Base-by-base conservation (phyloP, 2,113 vertebrate genomes). In the Brachypteracias leptosomus region DNA sequence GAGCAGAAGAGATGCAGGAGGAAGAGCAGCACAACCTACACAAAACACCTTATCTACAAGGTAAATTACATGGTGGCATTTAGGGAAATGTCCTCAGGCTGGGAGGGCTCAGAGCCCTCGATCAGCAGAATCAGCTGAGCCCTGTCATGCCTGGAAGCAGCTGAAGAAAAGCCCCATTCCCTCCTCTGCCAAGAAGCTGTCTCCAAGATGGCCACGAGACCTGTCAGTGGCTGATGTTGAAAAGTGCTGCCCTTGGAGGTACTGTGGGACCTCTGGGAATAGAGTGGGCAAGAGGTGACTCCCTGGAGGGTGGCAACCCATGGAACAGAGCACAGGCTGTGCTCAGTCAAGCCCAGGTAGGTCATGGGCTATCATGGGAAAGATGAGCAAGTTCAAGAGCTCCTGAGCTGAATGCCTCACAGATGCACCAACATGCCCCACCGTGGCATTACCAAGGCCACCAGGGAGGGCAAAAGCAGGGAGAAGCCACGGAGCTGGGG, bases 231-330 rank as follows among this genome's bases (percentile, higher is more conserved):
- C 47, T 76, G 73, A 31, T 10, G 35, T 1, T 54, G 63, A 54
- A 26, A 75, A 54, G 57, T 0, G 1, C 33, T 46, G 55, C 46
- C 49, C 77, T 89, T 0, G 0, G 51, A 57, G 15, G 26, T 33
- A 57, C 57, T n/a, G 4, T 0, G 0, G 26, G 16, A 15, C 26
- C 38, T 46, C n/a, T 1, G 5, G 29, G 49, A 92, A 54, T 28
- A 59, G 9, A 38, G 36, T 0, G 11, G 77, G 44, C 3, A 0
- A 3, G 8, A 59, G 13, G 10, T 35, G 44, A 28, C 51, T 33
- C 19, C 8, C 25, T 3, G 13, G 36, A 28, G 42, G 22, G 51
- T 6, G 13, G 35, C 46, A 7, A 42, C 42, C 42, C 42, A 42
- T 42, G 42, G 42, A 42, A 15, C 42, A 42, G 42, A 15, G 42